Conservation (phyloP, 1,140 invertebrate species). For the Steinernema feltiae region DNA sequence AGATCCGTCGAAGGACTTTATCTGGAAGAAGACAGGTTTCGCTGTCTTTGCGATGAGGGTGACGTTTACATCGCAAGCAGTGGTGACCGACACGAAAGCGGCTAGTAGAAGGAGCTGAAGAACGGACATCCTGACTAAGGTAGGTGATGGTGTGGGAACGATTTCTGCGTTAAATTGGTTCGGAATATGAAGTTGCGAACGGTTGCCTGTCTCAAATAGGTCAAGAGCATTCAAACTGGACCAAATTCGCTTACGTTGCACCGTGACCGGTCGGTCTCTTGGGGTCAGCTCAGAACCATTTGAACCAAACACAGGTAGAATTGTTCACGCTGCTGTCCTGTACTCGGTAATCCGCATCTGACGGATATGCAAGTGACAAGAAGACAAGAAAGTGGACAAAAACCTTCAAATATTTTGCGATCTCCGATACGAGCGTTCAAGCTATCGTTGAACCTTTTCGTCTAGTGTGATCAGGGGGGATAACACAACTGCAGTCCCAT, state of each 20-base stretch:
- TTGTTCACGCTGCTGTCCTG: too few species aligned
- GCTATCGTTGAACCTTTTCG: too few species aligned
- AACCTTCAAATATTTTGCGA: too few species aligned
- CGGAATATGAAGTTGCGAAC: background rate
- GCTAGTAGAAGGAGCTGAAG: background rate
- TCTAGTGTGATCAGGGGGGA: background rate
- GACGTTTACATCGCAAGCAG: background rate
- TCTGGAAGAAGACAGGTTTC: constrained; percentile 1
- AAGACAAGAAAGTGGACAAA: too few species aligned
- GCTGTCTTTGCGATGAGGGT: background rate
- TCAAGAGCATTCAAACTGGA: background rate
- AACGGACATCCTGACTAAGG: background rate
- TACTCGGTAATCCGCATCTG: too few species aligned
- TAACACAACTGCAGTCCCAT: background rate
- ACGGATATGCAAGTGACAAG: too few species aligned
- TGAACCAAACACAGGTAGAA: background rate
- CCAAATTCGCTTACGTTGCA: background rate
- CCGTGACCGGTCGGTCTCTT: background rate
- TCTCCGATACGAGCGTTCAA: too few species aligned
- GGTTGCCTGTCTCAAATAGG: background rate
- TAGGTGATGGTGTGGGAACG: background rate
- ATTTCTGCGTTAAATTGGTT: background rate
- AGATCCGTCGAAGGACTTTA: constrained; percentile 1
- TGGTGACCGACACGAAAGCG: background rate
- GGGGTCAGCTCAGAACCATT: too few species aligned